Evolutionary conservation across 2,888 invertebrate species (phyloP), one percentile per base, ranked within the genome.

Genomic region (Cacoxenus indagator): DNA sequence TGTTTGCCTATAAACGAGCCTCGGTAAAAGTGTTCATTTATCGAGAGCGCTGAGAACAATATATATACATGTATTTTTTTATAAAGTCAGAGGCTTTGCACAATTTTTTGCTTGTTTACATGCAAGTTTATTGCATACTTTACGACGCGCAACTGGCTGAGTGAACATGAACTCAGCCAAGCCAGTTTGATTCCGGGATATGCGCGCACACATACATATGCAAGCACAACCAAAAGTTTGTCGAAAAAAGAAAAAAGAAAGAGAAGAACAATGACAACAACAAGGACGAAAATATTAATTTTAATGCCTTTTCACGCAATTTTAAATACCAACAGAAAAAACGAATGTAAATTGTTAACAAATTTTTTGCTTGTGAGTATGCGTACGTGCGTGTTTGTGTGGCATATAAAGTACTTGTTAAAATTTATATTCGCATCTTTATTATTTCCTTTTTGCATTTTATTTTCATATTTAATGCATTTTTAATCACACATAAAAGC

Each of bases 221-320:
- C 19, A 17, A 70, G 68, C 72, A 73, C 48, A 65, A 69, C 24
- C 67, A 71, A n/a, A n/a, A n/a, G n/a, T n/a, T n/a, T n/a, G n/a
- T n/a, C n/a, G n/a, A n/a, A n/a, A n/a, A n/a, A n/a, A n/a, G n/a
- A n/a, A n/a, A n/a, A n/a, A n/a, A n/a, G n/a, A n/a, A n/a, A n/a
- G n/a, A n/a, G n/a, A n/a, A n/a, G n/a, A n/a, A n/a, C n/a, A n/a
- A n/a, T n/a, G n/a, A n/a, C n/a, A n/a, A n/a, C n/a, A n/a, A n/a
- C n/a, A n/a, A n/a, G n/a, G n/a, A n/a, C 75, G 71, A 77, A 79
- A 80, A 82, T 82, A 82, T 79, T 82, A 79, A 82, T 82, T 82
- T 79, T 82, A 81, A 79, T 78, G 70, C 70, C 67, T 78, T 78
- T 70, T 68, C 68, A 70, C 67, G 70, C 72, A 80, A 74, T 68